A percentile compares a stretch with the other conserved stretches of the same genome.
Conservation (phyloP, 92 coral and sea anemone species). For the Muricea muricata region DNA sequence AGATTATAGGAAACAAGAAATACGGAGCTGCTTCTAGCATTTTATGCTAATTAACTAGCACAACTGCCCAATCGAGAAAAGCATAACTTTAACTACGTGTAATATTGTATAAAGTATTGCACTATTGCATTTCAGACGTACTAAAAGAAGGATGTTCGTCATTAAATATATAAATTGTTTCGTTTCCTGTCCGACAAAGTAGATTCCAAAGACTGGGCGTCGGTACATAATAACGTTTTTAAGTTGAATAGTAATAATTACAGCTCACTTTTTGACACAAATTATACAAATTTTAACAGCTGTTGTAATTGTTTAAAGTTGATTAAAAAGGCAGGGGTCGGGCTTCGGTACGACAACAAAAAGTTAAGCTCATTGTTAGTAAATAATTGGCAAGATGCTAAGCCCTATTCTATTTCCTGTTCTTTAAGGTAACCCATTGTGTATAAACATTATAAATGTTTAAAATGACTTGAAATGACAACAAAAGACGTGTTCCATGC, state of each 20-base stretch:
- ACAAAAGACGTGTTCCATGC: background rate
- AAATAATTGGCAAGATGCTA: background rate
- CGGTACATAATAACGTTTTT: background rate
- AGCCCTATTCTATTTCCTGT: background rate
- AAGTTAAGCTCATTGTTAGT: background rate
- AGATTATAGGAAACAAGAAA: too few relatives aligned
- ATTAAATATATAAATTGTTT: too few relatives aligned
- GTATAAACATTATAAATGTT: background rate
- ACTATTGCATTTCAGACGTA: too few relatives aligned
- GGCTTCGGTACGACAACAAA: slow-evolving; percentile 1
- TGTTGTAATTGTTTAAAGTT: background rate
- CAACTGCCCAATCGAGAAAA: too few relatives aligned
- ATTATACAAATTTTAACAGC: background rate
- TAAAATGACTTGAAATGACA: background rate
- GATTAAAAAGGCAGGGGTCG: background rate
- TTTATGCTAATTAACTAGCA: too few relatives aligned
- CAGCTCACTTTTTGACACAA: too few relatives aligned
- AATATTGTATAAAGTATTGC: too few relatives aligned
- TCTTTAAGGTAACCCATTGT: background rate
- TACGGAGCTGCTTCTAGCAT: too few relatives aligned
- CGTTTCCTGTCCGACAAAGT: too few relatives aligned
- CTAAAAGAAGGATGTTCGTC: too few relatives aligned
- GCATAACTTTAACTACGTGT: too few relatives aligned
- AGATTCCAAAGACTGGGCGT: too few relatives aligned
- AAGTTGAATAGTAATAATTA: background rate